Evolutionary conservation across 2,113 vertebrate genomes (phyloP).

Genomic region (Phalacrocorax brasilianus): DNA sequence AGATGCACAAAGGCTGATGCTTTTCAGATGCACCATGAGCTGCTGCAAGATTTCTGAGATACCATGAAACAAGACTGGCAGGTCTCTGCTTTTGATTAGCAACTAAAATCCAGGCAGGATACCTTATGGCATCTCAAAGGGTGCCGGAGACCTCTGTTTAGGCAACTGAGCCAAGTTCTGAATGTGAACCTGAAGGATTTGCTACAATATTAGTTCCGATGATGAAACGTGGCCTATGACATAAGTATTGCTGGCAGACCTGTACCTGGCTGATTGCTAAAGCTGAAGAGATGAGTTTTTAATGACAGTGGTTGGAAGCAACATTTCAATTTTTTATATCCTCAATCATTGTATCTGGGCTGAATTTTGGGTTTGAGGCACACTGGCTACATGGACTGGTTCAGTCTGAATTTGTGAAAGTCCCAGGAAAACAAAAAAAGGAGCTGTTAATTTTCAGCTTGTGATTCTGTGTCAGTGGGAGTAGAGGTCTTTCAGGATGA

Average conservation of each 20-base stretch:
- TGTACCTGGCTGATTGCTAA: not conserved
- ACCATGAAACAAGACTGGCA: not conserved
- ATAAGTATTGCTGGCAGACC: not conserved
- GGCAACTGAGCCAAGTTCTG: not conserved
- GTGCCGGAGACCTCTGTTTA: not conserved
- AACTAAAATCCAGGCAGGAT: not conserved
- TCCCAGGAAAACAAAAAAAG: not conserved
- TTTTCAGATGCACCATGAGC: not conserved
- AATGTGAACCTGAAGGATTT: not conserved
- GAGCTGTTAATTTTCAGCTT: not conserved
- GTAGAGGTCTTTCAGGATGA: not conserved
- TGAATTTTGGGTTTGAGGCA: not conserved
- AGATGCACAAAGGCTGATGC: not conserved
- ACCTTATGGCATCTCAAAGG: not conserved
- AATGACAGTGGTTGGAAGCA: not conserved
- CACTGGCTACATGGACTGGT: not conserved
- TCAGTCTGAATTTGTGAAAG: not conserved
- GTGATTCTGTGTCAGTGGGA: not conserved
- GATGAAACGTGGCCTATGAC: not conserved
- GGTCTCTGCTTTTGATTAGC: not conserved
- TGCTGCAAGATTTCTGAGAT: not conserved
- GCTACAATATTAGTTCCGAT: not conserved
- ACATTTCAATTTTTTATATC: not conserved
- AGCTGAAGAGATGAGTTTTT: not conserved
- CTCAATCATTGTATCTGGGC: not conserved